phyloP scores from a whole-genome alignment of 2,113 vertebrate species.

The Melanerpes aurifrons region DNA sequence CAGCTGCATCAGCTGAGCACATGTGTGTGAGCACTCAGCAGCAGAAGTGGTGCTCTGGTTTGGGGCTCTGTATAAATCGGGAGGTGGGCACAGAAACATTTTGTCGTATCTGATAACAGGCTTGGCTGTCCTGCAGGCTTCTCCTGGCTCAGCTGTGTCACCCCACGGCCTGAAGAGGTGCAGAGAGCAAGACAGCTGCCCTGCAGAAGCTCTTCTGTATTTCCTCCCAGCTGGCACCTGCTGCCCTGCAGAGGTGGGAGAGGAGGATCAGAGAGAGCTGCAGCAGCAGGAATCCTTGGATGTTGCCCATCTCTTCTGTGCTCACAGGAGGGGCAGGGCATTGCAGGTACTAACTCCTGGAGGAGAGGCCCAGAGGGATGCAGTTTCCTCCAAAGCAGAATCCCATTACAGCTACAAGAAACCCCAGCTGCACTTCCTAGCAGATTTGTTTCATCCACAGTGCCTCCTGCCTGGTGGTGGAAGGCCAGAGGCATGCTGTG shows the following conservation, averaged over 20 bases:
- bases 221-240: background rate
- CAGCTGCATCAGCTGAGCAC: background rate
- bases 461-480: background rate
- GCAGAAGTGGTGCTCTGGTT: background rate
- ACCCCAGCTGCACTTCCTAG: background rate
- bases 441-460: background rate
- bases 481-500: background rate
- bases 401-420: background rate
- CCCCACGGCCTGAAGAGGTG: background rate
- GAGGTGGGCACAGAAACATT: background rate
- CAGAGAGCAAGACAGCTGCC: background rate
- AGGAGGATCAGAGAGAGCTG: background rate
- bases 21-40: too few species aligned
- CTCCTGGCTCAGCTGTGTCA: background rate
- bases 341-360: background rate
- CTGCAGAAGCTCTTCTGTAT: background rate
- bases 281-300: background rate
- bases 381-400: background rate
- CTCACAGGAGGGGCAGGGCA: background rate
- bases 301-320: accelerated
- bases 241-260: background rate
- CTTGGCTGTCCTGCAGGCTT: background rate
- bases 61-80: background rate
- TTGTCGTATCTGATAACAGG: background rate
- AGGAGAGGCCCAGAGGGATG: background rate